These are phyloP conservation scores for Tanypteryx hageni DNA, from an alignment of 2,888 invertebrate genomes.

Conservation along the genomic window DNA sequence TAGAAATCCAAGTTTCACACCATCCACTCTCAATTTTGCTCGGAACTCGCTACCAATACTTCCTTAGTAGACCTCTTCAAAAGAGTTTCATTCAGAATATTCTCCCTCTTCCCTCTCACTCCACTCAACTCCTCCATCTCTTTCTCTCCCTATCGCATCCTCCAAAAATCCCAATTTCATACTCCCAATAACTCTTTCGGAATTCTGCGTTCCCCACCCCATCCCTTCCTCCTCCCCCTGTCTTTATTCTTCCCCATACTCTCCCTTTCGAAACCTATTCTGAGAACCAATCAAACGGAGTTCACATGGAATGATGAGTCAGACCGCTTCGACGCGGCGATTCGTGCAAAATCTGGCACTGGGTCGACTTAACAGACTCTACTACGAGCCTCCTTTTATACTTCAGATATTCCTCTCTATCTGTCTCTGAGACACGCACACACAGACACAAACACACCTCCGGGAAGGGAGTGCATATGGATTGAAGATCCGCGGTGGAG, in stretches of 20 bases:
- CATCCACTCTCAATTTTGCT: constrained; percentile 21
- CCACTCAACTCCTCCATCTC: not conserved
- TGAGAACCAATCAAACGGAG: constrained; percentile 58
- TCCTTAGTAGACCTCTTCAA: not conserved
- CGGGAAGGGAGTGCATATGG: constrained; percentile 20
- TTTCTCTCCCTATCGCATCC: not conserved
- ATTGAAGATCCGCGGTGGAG: not conserved
- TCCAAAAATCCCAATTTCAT: constrained; percentile 21
- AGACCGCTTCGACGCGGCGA: not conserved
- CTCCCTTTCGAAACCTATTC: constrained; percentile 55
- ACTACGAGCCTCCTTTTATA: constrained; percentile 26
- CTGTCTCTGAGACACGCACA: not conserved
- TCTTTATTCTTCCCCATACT: not conserved
- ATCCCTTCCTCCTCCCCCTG: not conserved
- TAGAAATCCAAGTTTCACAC: constrained; percentile 28
- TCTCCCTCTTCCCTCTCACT: not conserved
- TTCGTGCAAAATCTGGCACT: constrained; percentile 21
- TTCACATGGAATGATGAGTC: constrained; percentile 53
- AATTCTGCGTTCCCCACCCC: not conserved
- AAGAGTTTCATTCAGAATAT: not conserved
- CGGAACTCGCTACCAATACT: constrained; percentile 3
- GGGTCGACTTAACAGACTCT: constrained; percentile 39
- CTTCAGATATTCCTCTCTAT: not conserved
- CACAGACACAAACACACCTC: not conserved
- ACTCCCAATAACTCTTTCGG: constrained; percentile 22